phyloP scores from a whole-genome alignment of 2,797 vertebrate species.

The Apogon hyalosoma region DNA sequence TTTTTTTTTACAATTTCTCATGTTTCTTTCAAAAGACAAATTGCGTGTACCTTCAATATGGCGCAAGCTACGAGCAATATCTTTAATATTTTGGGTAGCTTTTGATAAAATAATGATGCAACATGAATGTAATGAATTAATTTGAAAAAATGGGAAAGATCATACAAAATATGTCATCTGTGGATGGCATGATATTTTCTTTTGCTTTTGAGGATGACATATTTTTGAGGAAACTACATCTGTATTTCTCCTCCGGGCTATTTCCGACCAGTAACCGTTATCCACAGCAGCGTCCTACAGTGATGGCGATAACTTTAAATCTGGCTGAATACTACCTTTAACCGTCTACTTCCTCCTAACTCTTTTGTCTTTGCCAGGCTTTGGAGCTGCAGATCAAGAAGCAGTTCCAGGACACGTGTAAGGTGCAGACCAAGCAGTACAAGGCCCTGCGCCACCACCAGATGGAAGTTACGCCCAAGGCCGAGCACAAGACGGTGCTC shows the following conservation, averaged over 20 bases:
- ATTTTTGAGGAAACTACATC: not conserved
- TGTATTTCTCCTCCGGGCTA: not conserved
- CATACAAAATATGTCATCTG: conserved; percentile 29
- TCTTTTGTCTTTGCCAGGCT: conserved; percentile 80
- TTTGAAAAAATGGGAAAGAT: conserved; percentile 37
- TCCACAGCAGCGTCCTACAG: not conserved
- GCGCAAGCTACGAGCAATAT: conserved; percentile 61
- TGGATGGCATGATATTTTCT: conserved; percentile 29
- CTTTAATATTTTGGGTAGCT: conserved; percentile 27
- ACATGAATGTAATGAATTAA: conserved; percentile 65
- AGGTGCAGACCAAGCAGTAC: conserved; percentile 99
- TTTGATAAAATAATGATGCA: conserved; percentile 68
- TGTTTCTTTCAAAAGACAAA: conserved; percentile 32
- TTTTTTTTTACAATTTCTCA: conserved; percentile 1
- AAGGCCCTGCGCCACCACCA: conserved; percentile 99
- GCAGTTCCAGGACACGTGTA: conserved; percentile 99
- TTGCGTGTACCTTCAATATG: conserved; percentile 38
- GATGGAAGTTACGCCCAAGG: conserved; percentile 98
- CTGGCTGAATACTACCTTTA: not conserved
- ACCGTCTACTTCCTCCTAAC: not conserved
- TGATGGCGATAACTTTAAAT: not conserved
- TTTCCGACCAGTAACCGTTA: conserved; percentile 32
- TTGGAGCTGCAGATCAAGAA: conserved; percentile 99
- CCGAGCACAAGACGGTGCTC: conserved; percentile 97
- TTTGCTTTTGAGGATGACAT: conserved; percentile 22